Conservation (phyloP, 1,140 invertebrate species). For the Acyrthosiphon pisum region DNA sequence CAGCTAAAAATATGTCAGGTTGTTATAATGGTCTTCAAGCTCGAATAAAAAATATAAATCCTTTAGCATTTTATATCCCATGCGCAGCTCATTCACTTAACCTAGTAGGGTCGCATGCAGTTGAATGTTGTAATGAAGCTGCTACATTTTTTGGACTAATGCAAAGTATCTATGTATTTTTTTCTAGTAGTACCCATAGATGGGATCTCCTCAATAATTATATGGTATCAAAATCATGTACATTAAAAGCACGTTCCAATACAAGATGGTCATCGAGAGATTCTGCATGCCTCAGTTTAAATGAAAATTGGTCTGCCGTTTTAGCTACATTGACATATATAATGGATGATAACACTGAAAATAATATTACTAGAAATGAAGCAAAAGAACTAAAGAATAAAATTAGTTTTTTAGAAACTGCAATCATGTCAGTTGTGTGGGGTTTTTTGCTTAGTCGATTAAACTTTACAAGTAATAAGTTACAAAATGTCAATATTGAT, state of each 20-base stretch:
- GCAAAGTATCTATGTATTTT: conserved; percentile 3
- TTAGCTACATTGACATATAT: not conserved
- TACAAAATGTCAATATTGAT: conserved; percentile 20
- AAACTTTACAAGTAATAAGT: not conserved
- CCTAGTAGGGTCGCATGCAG: not conserved
- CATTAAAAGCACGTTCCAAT: conserved; percentile 22
- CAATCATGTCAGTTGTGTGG: conserved; percentile 21
- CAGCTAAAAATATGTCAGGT: not conserved
- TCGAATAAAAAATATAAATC: conserved; percentile 10
- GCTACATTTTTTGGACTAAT: conserved; percentile 2
- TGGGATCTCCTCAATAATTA: conserved; percentile 9
- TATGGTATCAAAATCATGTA: not conserved
- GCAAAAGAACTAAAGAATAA: conserved; percentile 6
- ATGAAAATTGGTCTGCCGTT: conserved; percentile 25
- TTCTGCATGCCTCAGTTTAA: conserved; percentile 21
- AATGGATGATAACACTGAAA: not conserved
- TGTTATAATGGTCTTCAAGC: not conserved
- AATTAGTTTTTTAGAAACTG: conserved; percentile 3
- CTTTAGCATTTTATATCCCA: not conserved
- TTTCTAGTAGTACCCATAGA: conserved; percentile 8
- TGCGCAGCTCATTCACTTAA: not conserved
- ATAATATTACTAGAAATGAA: conserved; percentile 24
- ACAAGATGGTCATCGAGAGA: conserved; percentile 34
- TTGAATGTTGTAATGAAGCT: not conserved
- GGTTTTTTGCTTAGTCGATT: conserved; percentile 21